phyloP scores from a whole-genome alignment of 92 coral and sea anemone species.

The Scolanthus callimorphus region DNA sequence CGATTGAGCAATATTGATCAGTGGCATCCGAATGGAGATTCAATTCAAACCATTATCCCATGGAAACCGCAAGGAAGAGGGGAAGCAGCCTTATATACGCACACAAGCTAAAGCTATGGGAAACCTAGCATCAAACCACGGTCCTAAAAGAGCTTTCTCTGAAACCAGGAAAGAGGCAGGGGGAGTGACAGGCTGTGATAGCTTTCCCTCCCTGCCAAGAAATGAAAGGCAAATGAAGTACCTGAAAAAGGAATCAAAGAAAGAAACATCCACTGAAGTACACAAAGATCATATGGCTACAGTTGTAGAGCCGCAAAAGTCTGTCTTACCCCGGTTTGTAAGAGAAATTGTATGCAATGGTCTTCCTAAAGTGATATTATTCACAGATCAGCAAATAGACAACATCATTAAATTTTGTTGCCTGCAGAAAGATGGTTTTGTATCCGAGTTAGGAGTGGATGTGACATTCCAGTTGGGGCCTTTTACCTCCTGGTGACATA shows the following conservation, averaged over 20 bases:
- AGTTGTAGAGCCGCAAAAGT: conserved; percentile 26
- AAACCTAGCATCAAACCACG: too few relatives aligned
- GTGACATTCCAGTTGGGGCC: conserved; percentile 13
- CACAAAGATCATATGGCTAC: conserved; percentile 46
- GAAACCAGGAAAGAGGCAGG: conserved; percentile 47
- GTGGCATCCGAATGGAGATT: too few relatives aligned
- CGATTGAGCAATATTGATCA: too few relatives aligned
- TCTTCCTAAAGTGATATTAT: not conserved
- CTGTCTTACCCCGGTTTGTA: not conserved
- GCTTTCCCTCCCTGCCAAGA: conserved; percentile 32
- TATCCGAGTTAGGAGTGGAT: conserved; percentile 11
- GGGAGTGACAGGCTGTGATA: conserved; percentile 42
- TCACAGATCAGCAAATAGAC: not conserved
- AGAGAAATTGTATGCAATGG: not conserved
- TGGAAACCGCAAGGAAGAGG: too few relatives aligned
- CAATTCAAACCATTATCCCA: too few relatives aligned
- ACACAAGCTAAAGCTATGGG: too few relatives aligned
- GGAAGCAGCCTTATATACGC: too few relatives aligned
- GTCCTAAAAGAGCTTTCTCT: conserved; percentile 54
- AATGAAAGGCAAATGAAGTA: conserved; percentile 23
- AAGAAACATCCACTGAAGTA: conserved; percentile 1
- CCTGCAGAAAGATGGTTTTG: not conserved
- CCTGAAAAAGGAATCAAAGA: conserved; percentile 15
- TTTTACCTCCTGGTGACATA: conserved; percentile 5
- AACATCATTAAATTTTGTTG: conserved; percentile 2